A percentile compares a stretch with the other conserved stretches of the same genome.
phyloP scores from a whole-genome alignment of 1,140 invertebrate species.

The Nasonia longicornis region DNA sequence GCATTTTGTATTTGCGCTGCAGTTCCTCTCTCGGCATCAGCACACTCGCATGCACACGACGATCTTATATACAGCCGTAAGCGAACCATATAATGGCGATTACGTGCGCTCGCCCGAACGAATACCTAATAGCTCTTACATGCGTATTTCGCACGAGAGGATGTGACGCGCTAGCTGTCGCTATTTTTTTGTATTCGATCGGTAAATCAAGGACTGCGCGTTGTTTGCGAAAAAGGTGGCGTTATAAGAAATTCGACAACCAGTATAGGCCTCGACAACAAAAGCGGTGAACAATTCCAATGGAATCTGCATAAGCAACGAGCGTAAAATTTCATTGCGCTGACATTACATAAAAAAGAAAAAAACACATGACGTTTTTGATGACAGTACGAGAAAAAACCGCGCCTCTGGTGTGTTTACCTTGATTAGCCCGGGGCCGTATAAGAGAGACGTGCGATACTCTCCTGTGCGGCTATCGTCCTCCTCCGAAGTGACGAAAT shows the following conservation, averaged over 20 bases:
- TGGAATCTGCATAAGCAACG: background rate
- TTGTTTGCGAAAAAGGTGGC: too few relatives aligned
- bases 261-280: too few relatives aligned
- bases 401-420: background rate
- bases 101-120: background rate
- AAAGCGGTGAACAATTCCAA: background rate
- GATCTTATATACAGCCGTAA: background rate
- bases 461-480: background rate
- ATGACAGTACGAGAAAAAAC: background rate
- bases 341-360: background rate
- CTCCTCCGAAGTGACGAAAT: background rate
- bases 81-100: slow-evolving; percentile 3
- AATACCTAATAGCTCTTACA: background rate
- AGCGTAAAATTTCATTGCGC: background rate
- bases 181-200: too few relatives aligned
- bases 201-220: too few relatives aligned
- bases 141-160: background rate
- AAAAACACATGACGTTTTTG: background rate
- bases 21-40: background rate
- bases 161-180: too few relatives aligned
- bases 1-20: background rate
- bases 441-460: background rate
- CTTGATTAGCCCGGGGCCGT: background rate
- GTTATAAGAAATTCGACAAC: too few relatives aligned
- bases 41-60: background rate